Conservation (phyloP, 2,888 invertebrate genomes). For the Caenorhabditis doughertyi region DNA sequence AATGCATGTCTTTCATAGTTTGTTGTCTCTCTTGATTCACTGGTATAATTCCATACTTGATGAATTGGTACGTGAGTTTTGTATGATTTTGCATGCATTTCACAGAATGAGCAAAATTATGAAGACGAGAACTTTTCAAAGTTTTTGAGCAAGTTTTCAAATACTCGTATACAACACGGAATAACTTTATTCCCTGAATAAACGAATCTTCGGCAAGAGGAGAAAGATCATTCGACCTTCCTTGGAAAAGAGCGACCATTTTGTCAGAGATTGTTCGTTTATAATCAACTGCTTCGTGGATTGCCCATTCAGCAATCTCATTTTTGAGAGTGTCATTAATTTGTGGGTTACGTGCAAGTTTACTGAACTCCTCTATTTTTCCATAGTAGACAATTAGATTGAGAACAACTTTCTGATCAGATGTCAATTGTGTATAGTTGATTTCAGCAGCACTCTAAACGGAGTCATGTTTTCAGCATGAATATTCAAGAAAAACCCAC, state of each 20-base stretch:
- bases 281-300: conserved; percentile 51
- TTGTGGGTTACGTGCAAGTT: conserved; percentile 3
- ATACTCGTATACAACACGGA: conserved; percentile 38
- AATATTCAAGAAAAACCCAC: background rate
- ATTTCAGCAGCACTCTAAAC: conserved; percentile 26
- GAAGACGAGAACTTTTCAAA: conserved; percentile 11
- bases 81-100: conserved; percentile 49
- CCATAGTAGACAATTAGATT: conserved; percentile 55
- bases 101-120: conserved; percentile 26
- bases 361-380: conserved; percentile 34
- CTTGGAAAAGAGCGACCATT: conserved; percentile 45
- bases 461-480: background rate
- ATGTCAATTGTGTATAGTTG: conserved; percentile 1
- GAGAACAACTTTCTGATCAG: conserved; percentile 44
- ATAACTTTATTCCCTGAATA: conserved; percentile 43
- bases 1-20: conserved; percentile 44
- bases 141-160: conserved; percentile 24
- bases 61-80: conserved; percentile 40
- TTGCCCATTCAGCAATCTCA: conserved; percentile 55
- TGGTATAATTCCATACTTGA: conserved; percentile 40
- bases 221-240: conserved; percentile 25
- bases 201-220: conserved; percentile 42
- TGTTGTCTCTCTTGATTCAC: conserved; percentile 6
- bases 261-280: conserved; percentile 45
- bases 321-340: conserved; percentile 10